Conservation (phyloP, 2,888 invertebrate genomes). For the Heliconius sara region DNA sequence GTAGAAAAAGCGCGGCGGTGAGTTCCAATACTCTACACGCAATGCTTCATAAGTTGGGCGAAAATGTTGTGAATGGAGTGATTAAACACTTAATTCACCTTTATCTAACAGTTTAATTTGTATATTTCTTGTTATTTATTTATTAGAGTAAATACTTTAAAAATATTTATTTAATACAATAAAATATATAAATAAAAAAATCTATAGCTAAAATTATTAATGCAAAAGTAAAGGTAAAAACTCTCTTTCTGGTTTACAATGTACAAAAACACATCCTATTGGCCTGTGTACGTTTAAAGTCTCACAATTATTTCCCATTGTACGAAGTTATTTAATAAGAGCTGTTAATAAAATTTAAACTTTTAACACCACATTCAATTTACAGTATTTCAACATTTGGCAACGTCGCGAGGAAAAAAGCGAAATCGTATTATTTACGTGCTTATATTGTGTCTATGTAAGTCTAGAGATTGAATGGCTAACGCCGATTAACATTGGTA, state of each 20-base stretch:
- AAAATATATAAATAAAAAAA: no score
- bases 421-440: constrained; percentile 34
- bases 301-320: neutral
- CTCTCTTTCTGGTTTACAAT: neutral
- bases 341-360: neutral
- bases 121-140: no score
- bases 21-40: no score
- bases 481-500: constrained; percentile 54
- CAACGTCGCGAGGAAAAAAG: constrained; percentile 14
- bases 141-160: no score
- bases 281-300: neutral
- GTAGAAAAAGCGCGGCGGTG: no score
- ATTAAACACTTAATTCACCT: no score
- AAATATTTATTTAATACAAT: no score
- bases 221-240: neutral
- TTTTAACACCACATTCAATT: neutral
- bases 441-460: constrained; percentile 34
- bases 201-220: no score
- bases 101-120: no score
- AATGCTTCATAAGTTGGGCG: no score
- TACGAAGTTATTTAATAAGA: neutral
- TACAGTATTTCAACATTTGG: constrained; percentile 6
- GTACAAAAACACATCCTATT: neutral
- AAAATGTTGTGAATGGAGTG: no score
- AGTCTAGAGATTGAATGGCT: constrained; percentile 40